Evolutionary conservation across 2,113 vertebrate genomes (phyloP), one percentile per base, ranked within the genome.

Genomic region (Lynx canadensis): DNA sequence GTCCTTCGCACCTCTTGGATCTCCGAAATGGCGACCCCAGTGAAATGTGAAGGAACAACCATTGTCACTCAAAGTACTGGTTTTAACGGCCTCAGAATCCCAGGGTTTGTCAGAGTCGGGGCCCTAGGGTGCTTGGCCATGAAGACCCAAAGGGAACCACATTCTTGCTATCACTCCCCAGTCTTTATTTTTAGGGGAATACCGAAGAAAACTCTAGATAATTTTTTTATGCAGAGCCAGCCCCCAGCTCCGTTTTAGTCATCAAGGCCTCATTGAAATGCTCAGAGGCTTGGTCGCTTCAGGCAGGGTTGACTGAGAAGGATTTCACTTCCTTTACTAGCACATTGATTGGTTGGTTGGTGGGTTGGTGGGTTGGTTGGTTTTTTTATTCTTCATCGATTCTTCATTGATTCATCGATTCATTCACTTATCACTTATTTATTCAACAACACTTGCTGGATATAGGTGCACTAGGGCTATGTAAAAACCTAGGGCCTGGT

Each of bases 51-150:
- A 29, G 69, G 60, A 15, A 14, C 5, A 38, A 23, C n/a, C 15
- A 1, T 33, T 3, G 1, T 29, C 25, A 1, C 60, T 50, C 50
- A 11, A n/a, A 73, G 16, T 5, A 11, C 8, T 0, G 11, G 12
- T 10, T 9, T 3, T 16, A 4, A 13, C 4, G 57, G 38, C 38
- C 66, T 68, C 78, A 1, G 29, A 8, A 41, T 52, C 27, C 6
- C 1, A 5, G 27, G 16, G 7, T 33, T 33, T 25, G 33, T 52
- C 55, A 38, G 55, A 48, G 23, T 73, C 10, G 0, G 29, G 83
- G 68, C n/a, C 6, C 29, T 4, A 0, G 19, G 31, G 14, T 52
- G 25, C 8, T 60, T 29, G 36, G 19, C 68, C 9, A 31, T 2
- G n/a, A 9, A 57, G 63, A 41, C 31, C 45, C 5, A 8, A 31